Evolutionary conservation across 2,797 vertebrate genomes (phyloP), one percentile per base, ranked within the genome.

Genomic region (Leucoraja ocellata): DNA sequence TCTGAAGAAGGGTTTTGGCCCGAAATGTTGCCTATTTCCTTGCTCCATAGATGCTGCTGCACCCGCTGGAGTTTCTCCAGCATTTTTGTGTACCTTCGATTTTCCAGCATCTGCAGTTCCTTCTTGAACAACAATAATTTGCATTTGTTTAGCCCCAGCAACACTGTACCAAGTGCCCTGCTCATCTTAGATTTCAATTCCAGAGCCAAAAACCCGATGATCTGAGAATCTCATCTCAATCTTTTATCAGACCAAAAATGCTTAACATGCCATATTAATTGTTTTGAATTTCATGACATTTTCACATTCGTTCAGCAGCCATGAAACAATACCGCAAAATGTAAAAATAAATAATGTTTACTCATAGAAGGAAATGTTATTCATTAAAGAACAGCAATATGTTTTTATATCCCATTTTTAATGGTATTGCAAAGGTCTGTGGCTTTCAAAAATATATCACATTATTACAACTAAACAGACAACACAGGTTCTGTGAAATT

Each of bases 361-460:
- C 28, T 54, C 21, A 74, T 71, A 36, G 10, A 74, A 46, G 28
- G 2, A 91, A 7, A 91, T 10, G 10, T 74, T 46, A 73, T 46
- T 68, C 36, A n/a, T 88, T 16, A 90, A 71, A 91, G 21, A 76
- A 14, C 46, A 36, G 11, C 10, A 9, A 54, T 25, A 76, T 1
- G n/a, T 54, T 92, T 80, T 92, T 28, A 16, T 68, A 65, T 28
- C n/a, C 46, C 25, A 92, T n/a, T 6, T 91, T 92, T 46, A 92
- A 92, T 76, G 25, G 46, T 91, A 73, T 46, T 91, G 39, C 90
- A 91, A 73, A 90, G n/a, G n/a, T 74, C 16, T 21, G 25, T 54
- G 71, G 73, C 25, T 74, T 92, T n/a, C 68, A 92, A 92, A 92
- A 92, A 92, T 92, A 92, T 21, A 92, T 91, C 39, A n/a, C 83